Base-by-base conservation (phyloP, 2,888 invertebrate species). In the Chesias legatella region DNA sequence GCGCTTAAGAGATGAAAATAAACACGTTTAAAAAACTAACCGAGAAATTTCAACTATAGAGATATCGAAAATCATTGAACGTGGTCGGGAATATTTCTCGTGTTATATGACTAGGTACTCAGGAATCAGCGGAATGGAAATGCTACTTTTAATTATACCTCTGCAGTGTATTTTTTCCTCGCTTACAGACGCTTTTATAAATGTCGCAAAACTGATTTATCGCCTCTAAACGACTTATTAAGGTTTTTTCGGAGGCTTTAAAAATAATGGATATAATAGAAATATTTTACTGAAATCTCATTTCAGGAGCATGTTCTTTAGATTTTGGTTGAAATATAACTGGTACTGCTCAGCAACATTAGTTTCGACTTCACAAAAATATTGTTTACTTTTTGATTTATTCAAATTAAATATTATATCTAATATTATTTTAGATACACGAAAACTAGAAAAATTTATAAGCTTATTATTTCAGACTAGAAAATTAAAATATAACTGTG, bases 81-180 rank as follows among this genome's bases (percentile, higher is more conserved):
- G 63, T 62, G 44, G 10, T 38, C 35, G 43, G 38, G 44, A 62
- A 63, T 56, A 53, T 60, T 63, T 56, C 47, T 34, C 59, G 51
- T 53, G 56, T 63, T 69, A n/a, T 54, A 48, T 52, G 55, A 61
- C 58, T 56, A n/a, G n/a, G n/a, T n/a, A 30, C 53, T 49, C 51
- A 48, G 53, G 38, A 42, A 53, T 56, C 36, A 44, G 56, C 42
- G 36, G 47, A 41, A 55, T 43, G 36, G 47, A 41, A 55, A 58
- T 53, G 51, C 56, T 44, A 49, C 51, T 58, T 58, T 52, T 56
- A 56, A 60, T 58, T 61, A 61, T 17, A 24, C 33, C n/a, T n/a
- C n/a, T n/a, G 38, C 33, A 36, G 42, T 52, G 28, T 41, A 56
- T 48, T 53, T 51, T 33, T 28, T 32, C 39, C n/a, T 11, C 37